phyloP scores from a whole-genome alignment of 2,113 vertebrate species.

The Lipotes vexillifer region DNA sequence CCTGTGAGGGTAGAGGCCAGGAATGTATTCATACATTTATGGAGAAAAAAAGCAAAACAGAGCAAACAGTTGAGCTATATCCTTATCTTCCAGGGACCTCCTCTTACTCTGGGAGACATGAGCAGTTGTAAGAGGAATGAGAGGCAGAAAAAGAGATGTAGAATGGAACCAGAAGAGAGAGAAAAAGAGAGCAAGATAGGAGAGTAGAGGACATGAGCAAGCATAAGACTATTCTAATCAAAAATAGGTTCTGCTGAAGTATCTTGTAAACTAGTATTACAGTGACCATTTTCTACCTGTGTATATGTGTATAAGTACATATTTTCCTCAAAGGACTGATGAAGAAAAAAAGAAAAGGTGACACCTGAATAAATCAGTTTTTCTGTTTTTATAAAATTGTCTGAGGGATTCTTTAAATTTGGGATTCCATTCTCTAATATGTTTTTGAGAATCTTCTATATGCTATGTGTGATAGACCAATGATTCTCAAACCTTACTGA shows the following conservation, averaged over 20 bases:
- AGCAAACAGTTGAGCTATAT: background rate
- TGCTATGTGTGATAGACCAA: background rate
- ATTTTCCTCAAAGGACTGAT: background rate
- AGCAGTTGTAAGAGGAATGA: background rate
- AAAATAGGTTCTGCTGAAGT: background rate
- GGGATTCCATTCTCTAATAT: background rate
- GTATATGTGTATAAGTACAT: background rate
- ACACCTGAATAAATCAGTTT: slow-evolving; percentile 10
- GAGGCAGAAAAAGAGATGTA: background rate
- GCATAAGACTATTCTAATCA: background rate
- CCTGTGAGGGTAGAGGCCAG: background rate
- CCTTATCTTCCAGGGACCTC: background rate
- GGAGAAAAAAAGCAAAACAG: background rate
- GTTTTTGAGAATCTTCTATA: background rate
- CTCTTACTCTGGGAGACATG: background rate
- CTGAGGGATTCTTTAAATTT: background rate
- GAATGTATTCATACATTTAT: background rate
- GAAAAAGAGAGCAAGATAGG: background rate
- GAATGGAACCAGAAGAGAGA: background rate
- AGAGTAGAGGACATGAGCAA: background rate
- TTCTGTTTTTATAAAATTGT: slow-evolving; percentile 11
- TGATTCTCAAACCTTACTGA: background rate
- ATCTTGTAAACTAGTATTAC: background rate
- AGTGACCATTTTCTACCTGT: background rate
- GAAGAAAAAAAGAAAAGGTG: background rate